Conservation (phyloP, 2,797 vertebrate genomes). For the Falco biarmicus region DNA sequence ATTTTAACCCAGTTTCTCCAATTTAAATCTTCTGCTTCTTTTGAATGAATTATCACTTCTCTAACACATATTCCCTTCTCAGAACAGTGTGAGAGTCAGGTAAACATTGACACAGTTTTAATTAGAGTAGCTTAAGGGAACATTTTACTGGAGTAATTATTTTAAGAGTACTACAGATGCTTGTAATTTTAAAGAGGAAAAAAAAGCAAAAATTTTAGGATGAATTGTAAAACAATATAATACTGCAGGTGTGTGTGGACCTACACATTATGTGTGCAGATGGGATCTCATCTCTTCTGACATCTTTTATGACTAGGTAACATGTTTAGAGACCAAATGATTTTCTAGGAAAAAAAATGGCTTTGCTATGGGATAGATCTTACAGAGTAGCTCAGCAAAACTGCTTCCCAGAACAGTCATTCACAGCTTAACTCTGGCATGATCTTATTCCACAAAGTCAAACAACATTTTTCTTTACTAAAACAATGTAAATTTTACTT, state of each 20-base stretch:
- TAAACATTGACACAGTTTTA: constrained; percentile 21
- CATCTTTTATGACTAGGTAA: neutral
- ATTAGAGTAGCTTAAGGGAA: neutral
- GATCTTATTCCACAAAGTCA: neutral
- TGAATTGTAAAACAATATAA: neutral
- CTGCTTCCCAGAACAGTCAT: neutral
- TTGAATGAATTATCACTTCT: neutral
- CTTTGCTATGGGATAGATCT: neutral
- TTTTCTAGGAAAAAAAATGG: neutral
- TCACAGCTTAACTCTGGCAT: neutral
- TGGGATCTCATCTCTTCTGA: neutral
- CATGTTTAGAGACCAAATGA: neutral
- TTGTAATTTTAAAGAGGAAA: neutral
- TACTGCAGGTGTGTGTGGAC: neutral
- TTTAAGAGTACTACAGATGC: neutral
- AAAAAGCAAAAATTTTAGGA: neutral
- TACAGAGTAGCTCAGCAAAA: neutral
- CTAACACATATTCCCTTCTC: neutral
- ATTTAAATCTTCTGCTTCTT: neutral
- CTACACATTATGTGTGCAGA: neutral
- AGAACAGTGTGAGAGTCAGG: neutral
- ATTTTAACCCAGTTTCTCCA: neutral
- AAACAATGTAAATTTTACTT: neutral
- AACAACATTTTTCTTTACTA: neutral
- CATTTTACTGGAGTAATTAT: neutral